Evolutionary conservation across 2,888 invertebrate species (phyloP).

Genomic region (Lepetodrilus schrolli): DNA sequence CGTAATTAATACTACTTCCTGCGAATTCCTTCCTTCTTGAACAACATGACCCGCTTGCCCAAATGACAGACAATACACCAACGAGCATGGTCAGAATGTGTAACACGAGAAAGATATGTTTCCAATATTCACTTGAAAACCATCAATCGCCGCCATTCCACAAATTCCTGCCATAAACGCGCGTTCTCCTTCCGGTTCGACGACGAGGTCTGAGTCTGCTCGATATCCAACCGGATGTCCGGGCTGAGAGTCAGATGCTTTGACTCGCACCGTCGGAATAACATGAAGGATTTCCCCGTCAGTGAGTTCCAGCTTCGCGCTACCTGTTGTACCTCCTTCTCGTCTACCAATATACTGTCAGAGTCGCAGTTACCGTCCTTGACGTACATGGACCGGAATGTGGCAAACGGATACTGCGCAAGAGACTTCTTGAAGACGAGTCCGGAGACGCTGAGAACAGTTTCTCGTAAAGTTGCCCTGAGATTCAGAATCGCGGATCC

Average conservation of each 20-base stretch:
- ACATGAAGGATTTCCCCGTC: constrained; percentile 44
- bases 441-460: constrained; percentile 46
- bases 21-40: too few relatives aligned
- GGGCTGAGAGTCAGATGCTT: constrained; percentile 52
- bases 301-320: constrained; percentile 41
- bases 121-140: background rate
- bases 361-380: constrained; percentile 55
- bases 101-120: too few relatives aligned
- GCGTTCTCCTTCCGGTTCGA: background rate
- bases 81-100: too few relatives aligned
- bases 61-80: too few relatives aligned
- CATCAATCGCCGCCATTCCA: constrained; percentile 9
- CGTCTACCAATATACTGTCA: constrained; percentile 49
- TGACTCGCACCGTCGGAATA: constrained; percentile 50
- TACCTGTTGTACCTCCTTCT: constrained; percentile 31
- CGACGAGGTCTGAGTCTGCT: background rate
- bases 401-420: constrained; percentile 51
- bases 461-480: constrained; percentile 44
- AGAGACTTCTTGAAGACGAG: constrained; percentile 42
- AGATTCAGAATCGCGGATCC: constrained; percentile 46
- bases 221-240: constrained; percentile 38
- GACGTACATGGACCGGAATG: constrained; percentile 59
- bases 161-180: background rate
- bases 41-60: too few relatives aligned
- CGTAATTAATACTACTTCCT: too few relatives aligned